Conservation (phyloP, 2,113 vertebrate species). For the Paraplagusia blochii region DNA sequence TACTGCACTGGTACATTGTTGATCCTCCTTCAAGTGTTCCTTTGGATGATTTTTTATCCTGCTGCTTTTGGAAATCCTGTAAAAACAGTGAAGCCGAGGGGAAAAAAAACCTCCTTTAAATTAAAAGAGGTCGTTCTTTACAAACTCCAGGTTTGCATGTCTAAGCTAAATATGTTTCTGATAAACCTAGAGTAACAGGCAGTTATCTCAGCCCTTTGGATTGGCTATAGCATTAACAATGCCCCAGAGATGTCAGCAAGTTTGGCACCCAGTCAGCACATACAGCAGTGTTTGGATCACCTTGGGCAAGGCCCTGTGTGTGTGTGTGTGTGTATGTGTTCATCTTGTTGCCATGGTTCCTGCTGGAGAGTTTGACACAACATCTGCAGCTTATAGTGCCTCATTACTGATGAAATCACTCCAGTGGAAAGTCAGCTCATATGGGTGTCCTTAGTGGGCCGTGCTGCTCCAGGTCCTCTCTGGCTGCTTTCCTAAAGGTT, state of each 20-base stretch:
- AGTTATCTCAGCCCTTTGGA: conserved; percentile 24
- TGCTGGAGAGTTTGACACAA: conserved; percentile 67
- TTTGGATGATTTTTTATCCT: conserved; percentile 40
- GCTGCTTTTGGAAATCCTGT: conserved; percentile 40
- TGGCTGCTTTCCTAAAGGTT: conserved; percentile 57
- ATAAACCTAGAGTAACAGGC: conserved; percentile 29
- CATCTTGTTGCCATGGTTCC: conserved; percentile 68
- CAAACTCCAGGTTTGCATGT: conserved; percentile 17
- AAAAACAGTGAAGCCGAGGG: conserved; percentile 31
- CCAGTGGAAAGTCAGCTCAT: conserved; percentile 72
- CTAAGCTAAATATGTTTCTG: conserved; percentile 45
- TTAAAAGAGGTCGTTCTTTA: conserved; percentile 40
- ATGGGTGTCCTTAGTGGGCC: conserved; percentile 67
- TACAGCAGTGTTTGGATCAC: conserved; percentile 69
- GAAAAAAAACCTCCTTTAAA: conserved; percentile 24
- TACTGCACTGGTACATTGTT: conserved; percentile 18
- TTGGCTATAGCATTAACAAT: conserved; percentile 52
- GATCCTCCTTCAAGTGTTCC: conserved; percentile 31
- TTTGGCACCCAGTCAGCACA: conserved; percentile 61
- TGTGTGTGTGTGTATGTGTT: conserved; percentile 65
- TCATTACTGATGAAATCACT: conserved; percentile 75
- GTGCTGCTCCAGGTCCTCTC: conserved; percentile 59
- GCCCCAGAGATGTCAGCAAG: conserved; percentile 46
- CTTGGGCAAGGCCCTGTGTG: conserved; percentile 62
- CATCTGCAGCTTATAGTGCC: conserved; percentile 76